These are phyloP conservation scores for Drosophila nannoptera DNA, from an alignment of 1,140 invertebrate species.

Conservation along the genomic window DNA sequence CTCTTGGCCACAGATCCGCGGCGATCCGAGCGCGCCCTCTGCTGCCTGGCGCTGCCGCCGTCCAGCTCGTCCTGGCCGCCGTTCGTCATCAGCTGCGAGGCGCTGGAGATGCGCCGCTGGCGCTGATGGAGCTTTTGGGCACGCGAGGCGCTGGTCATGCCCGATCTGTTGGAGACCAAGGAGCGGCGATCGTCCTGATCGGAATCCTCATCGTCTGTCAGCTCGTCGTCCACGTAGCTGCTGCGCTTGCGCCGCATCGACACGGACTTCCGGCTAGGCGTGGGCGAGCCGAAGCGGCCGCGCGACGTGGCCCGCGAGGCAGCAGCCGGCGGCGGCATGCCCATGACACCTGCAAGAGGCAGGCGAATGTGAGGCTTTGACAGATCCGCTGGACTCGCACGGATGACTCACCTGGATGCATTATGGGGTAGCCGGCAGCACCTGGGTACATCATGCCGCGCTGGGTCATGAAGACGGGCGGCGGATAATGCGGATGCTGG, in stretches of 20 bases:
- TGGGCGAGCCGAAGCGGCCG: constrained; percentile 83
- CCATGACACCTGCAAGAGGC: constrained; percentile 55
- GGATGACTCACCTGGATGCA: constrained; percentile 66
- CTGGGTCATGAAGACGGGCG: constrained; percentile 73
- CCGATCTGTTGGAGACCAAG: constrained; percentile 74
- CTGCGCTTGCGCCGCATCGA: constrained; percentile 79
- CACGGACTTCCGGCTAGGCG: constrained; percentile 84
- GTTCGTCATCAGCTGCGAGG: constrained; percentile 70
- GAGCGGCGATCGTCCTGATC: constrained; percentile 81
- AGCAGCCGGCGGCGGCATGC: constrained; percentile 67
- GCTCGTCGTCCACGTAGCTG: constrained; percentile 80
- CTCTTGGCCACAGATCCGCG: constrained; percentile 72
- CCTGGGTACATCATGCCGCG: constrained; percentile 76
- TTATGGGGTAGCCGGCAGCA: constrained; percentile 62
- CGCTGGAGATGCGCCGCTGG: constrained; percentile 63
- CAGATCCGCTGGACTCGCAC: neutral
- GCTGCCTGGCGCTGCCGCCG: constrained; percentile 28
- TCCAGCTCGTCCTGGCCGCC: constrained; percentile 64
- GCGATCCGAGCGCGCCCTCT: constrained; percentile 47
- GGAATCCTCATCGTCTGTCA: constrained; percentile 81
- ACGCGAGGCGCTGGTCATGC: constrained; percentile 64
- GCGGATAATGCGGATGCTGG: constrained; percentile 79
- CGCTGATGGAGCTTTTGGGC: constrained; percentile 54
- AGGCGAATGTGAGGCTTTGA: neutral
- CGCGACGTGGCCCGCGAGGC: constrained; percentile 80